Percentiles rank a stretch among this genome's conserved stretches.
phyloP scores from a whole-genome alignment of 2,888 invertebrate species.

The Drosophila colorata region DNA sequence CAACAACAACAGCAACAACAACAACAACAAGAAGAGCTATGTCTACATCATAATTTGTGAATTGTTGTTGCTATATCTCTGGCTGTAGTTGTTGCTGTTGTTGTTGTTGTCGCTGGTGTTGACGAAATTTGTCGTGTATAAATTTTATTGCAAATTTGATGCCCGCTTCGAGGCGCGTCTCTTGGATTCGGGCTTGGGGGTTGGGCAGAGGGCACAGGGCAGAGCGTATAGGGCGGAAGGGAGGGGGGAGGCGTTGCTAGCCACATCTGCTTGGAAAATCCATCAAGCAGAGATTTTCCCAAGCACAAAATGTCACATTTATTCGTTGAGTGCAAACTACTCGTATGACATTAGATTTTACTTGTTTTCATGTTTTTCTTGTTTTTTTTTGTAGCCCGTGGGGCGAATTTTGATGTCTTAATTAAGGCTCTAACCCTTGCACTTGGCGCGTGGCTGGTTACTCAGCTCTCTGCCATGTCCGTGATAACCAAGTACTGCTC shows the following conservation, averaged over 20 bases:
- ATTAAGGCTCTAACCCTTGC: neutral
- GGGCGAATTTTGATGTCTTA: neutral
- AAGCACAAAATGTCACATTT: neutral
- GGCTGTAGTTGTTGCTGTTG: no score
- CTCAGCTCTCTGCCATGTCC: neutral
- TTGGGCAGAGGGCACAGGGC: neutral
- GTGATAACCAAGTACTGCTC: neutral
- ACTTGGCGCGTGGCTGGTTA: neutral
- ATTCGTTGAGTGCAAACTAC: neutral
- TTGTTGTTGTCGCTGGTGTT: constrained; percentile 41
- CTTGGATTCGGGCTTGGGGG: neutral
- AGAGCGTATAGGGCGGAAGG: neutral
- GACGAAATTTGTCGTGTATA: constrained; percentile 62
- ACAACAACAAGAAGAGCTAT: constrained; percentile 16
- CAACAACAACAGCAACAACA: no score
- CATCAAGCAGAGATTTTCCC: constrained; percentile 17
- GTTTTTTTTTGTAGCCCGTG: no score
- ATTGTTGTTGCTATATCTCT: no score
- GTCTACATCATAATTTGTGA: constrained; percentile 51
- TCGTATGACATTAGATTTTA: neutral
- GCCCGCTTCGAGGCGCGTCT: constrained; percentile 24
- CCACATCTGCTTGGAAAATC: constrained; percentile 69
- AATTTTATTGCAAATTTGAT: constrained; percentile 70
- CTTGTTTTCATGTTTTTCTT: neutral
- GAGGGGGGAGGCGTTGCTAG: constrained; percentile 41